These are phyloP conservation scores for Ganaspis brasiliensis DNA, from an alignment of 2,888 invertebrate species.

Conservation along the genomic window DNA sequence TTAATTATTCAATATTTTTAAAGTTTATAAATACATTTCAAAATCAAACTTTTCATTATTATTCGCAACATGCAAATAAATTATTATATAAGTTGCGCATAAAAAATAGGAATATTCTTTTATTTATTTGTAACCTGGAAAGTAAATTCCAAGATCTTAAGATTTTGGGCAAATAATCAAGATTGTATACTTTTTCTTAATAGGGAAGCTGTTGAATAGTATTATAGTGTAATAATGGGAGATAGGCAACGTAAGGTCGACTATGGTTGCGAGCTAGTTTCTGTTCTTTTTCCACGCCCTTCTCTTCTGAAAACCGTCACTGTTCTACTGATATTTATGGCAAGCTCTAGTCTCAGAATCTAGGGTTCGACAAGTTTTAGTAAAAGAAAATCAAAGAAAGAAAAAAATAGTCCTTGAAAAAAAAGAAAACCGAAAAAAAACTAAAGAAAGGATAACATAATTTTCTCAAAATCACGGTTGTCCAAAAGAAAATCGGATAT, in stretches of 20 bases:
- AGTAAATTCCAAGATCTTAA: constrained; percentile 45
- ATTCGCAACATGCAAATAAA: no score
- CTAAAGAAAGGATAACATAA: constrained; percentile 68
- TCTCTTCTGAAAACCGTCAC: constrained; percentile 69
- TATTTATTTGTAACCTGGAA: not conserved
- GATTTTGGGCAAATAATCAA: constrained; percentile 60
- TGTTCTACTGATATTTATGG: constrained; percentile 78
- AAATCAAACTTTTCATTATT: no score
- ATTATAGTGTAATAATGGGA: constrained; percentile 58
- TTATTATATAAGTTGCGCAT: no score
- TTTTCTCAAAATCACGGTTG: constrained; percentile 74
- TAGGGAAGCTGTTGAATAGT: constrained; percentile 58
- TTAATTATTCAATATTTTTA: not conserved
- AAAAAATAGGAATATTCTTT: no score
- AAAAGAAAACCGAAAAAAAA: constrained; percentile 45
- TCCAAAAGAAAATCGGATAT: constrained; percentile 54
- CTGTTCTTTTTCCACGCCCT: constrained; percentile 46
- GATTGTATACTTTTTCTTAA: constrained; percentile 58
- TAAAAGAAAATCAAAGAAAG: constrained; percentile 56
- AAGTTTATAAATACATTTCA: no score
- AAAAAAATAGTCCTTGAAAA: constrained; percentile 44
- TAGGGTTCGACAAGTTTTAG: constrained; percentile 68
- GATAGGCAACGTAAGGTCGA: constrained; percentile 57
- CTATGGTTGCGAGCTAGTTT: constrained; percentile 30
- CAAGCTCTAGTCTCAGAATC: constrained; percentile 69